Percentiles rank a stretch among this genome's conserved stretches.
Evolutionary conservation across 1,140 invertebrate species (phyloP).

Genomic region (Amyelois transitella): DNA sequence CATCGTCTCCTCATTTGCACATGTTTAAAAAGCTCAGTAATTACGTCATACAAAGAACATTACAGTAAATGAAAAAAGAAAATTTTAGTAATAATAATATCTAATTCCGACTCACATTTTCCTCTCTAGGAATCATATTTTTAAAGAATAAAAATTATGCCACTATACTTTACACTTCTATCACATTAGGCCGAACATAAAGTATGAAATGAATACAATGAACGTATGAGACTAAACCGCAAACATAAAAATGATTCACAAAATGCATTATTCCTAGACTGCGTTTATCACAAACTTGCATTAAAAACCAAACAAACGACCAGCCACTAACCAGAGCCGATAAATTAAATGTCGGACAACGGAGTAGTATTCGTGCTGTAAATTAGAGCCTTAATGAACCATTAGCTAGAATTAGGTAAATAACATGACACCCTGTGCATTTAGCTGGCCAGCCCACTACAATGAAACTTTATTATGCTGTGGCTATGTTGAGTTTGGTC

Average conservation of each 20-base stretch:
- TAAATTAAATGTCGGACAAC: neutral
- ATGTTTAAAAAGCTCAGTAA: too few species aligned
- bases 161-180: too few species aligned
- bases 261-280: slow-evolving; percentile 1
- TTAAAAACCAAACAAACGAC: neutral
- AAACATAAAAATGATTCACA: neutral
- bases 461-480: neutral
- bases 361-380: neutral
- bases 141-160: too few species aligned
- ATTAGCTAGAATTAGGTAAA: neutral
- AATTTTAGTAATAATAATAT: too few species aligned
- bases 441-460: neutral
- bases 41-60: too few species aligned
- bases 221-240: too few species aligned
- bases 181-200: too few species aligned
- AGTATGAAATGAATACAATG: too few species aligned
- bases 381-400: neutral
- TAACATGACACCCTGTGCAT: neutral
- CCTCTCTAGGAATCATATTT: too few species aligned
- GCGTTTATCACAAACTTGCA: neutral
- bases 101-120: too few species aligned
- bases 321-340: neutral
- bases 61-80: too few species aligned
- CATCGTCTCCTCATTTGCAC: too few species aligned
- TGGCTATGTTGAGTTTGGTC: neutral